Evolutionary conservation across 2,797 vertebrate species (phyloP).

Genomic region (Ptychadena robeensis): DNA sequence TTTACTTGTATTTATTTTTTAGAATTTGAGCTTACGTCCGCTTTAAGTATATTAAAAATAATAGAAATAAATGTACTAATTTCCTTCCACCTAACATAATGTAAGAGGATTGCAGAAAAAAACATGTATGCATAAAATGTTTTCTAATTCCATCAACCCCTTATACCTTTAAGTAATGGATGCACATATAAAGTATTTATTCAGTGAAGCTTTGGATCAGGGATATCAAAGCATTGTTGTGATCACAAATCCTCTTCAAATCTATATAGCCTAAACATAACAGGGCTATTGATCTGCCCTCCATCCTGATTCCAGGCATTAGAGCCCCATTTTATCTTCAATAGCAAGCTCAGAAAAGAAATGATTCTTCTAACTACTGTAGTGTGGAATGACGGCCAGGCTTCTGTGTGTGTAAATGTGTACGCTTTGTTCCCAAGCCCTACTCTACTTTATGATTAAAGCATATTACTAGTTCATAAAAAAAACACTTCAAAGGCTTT

Average conservation of each 20-base stretch:
- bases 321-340: conserved; percentile 38
- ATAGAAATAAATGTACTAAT: no score
- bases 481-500: conserved; percentile 27
- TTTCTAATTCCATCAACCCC: not conserved
- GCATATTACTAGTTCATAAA: conserved; percentile 35
- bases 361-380: conserved; percentile 49
- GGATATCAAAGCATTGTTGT: conserved; percentile 25
- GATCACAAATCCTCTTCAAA: conserved; percentile 15
- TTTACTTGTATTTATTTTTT: no score
- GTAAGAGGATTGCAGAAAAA: not conserved
- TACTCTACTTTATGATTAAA: conserved; percentile 52
- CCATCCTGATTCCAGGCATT: conserved; percentile 34
- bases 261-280: conserved; percentile 37
- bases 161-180: not conserved
- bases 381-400: not conserved
- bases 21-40: no score
- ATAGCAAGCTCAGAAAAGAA: conserved; percentile 2
- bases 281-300: conserved; percentile 51
- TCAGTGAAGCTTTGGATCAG: conserved; percentile 16
- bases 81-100: not conserved
- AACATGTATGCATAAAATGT: not conserved
- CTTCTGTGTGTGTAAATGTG: conserved; percentile 28
- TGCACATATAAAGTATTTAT: conserved; percentile 6
- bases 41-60: no score
- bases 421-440: conserved; percentile 27